phyloP scores from a whole-genome alignment of 2,113 vertebrate species.

The Halcyon malimbica region DNA sequence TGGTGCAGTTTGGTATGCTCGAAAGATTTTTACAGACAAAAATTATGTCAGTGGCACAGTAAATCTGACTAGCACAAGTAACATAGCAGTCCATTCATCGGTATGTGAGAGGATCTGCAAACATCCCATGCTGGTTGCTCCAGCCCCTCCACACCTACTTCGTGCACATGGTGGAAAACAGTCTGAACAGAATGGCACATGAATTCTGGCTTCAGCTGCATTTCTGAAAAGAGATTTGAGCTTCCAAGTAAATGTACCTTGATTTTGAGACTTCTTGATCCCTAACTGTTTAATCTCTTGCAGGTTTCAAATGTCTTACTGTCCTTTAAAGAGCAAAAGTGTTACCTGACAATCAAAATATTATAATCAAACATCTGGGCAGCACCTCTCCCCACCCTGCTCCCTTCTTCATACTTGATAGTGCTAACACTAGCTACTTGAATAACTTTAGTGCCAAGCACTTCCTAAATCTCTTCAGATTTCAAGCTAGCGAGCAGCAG shows the following conservation, averaged over 20 bases:
- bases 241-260: neutral
- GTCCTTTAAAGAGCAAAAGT: neutral
- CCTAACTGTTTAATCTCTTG: neutral
- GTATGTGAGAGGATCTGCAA: neutral
- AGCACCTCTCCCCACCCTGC: neutral
- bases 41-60: neutral
- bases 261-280: neutral
- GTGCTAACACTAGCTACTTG: neutral
- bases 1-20: neutral
- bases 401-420: neutral
- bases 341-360: neutral
- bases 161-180: neutral
- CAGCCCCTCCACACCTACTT: accelerated
- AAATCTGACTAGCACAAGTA: neutral
- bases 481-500: neutral
- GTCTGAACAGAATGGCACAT: neutral
- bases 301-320: neutral
- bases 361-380: neutral
- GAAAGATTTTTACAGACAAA: neutral
- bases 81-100: neutral
- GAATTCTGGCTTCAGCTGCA: neutral
- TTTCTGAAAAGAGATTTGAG: neutral
- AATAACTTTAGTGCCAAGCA: neutral
- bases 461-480: neutral
- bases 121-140: neutral